Conservation (phyloP, 1,140 invertebrate genomes). For the Drosophila sulfurigaster region DNA sequence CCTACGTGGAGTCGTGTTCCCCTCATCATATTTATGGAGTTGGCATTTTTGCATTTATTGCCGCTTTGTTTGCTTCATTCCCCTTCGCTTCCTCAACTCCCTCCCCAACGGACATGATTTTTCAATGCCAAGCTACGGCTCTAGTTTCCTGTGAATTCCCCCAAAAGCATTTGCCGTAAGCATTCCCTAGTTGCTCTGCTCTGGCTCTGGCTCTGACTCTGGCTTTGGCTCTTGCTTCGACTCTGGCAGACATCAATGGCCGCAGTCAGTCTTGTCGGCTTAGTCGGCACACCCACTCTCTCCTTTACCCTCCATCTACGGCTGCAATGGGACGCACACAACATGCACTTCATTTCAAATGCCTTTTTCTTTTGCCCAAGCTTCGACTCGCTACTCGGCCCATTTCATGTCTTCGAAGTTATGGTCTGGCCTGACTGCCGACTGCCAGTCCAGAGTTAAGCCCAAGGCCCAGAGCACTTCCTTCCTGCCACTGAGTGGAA, state of each 20-base stretch:
- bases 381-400: slow-evolving; percentile 26
- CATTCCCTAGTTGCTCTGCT: background rate
- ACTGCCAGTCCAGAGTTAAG: slow-evolving; percentile 43
- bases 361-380: slow-evolving; percentile 31
- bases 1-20: slow-evolving; percentile 8
- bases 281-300: slow-evolving; percentile 48
- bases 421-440: slow-evolving; percentile 27
- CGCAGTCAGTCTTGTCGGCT: slow-evolving; percentile 78
- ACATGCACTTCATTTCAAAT: slow-evolving; percentile 78
- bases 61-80: slow-evolving; percentile 48
- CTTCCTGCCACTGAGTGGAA: slow-evolving; percentile 56
- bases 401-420: slow-evolving; percentile 70
- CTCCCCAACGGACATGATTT: slow-evolving; percentile 50
- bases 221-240: too few species aligned
- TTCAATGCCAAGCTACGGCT: slow-evolving; percentile 67
- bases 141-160: slow-evolving; percentile 63
- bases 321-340: slow-evolving; percentile 48
- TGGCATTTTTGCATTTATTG: slow-evolving; percentile 61
- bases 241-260: slow-evolving; percentile 37
- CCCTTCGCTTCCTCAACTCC: background rate
- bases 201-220: background rate
- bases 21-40: slow-evolving; percentile 74
- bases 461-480: slow-evolving; percentile 63
- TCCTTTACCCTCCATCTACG: background rate
- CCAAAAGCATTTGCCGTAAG: slow-evolving; percentile 17